Conservation (phyloP, 2,797 vertebrate genomes). For the Acropternis orthonyx region DNA sequence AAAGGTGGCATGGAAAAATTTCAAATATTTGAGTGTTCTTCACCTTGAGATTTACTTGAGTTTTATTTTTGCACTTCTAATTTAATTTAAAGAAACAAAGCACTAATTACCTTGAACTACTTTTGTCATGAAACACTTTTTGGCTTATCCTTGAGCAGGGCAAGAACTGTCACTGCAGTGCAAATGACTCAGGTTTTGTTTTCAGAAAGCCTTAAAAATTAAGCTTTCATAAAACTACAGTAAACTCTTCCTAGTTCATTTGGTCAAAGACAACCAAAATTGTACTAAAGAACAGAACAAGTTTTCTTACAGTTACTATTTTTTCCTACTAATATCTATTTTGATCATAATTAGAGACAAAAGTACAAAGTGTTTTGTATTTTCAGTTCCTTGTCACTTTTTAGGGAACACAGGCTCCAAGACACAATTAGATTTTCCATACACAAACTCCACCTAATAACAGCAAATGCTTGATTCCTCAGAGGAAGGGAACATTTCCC, state of each 20-base stretch:
- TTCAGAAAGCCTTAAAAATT: conserved; percentile 22
- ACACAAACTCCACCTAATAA: background rate
- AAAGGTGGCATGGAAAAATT: conserved; percentile 58
- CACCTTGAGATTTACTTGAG: conserved; percentile 71
- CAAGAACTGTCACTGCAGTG: conserved; percentile 21
- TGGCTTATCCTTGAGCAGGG: conserved; percentile 69
- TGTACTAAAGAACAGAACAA: background rate
- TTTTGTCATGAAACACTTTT: conserved; percentile 55
- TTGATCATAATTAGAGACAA: background rate
- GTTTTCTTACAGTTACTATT: background rate
- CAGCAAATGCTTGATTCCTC: background rate
- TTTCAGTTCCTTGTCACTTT: background rate
- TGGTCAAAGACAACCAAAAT: background rate
- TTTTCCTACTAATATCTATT: background rate
- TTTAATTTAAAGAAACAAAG: conserved; percentile 73
- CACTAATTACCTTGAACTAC: conserved; percentile 80
- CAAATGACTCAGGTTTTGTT: conserved; percentile 38
- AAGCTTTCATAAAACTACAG: conserved; percentile 6
- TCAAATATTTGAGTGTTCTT: conserved; percentile 70
- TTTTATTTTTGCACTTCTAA: conserved; percentile 75
- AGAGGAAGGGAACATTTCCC: background rate
- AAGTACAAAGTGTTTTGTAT: background rate
- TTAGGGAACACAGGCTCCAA: background rate
- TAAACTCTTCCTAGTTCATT: background rate
- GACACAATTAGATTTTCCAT: background rate